phyloP scores from a whole-genome alignment of 2,113 vertebrate genomes.

The Canis aureus region DNA sequence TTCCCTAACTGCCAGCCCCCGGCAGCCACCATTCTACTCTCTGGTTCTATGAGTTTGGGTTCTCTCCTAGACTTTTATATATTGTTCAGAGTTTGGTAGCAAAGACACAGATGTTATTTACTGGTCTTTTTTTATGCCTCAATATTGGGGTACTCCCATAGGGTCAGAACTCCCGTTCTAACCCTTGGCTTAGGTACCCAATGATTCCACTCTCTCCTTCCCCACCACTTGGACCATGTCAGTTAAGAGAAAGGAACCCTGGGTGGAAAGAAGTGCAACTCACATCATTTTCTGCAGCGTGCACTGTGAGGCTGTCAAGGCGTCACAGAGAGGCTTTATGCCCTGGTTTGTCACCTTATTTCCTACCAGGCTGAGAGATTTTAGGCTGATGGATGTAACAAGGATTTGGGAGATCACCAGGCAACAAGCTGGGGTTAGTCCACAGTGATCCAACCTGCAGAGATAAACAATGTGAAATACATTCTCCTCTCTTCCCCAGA shows the following conservation, averaged over 20 bases:
- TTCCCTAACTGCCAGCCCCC: not conserved
- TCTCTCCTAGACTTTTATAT: not conserved
- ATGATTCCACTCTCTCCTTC: too few relatives aligned
- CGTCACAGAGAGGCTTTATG: not conserved
- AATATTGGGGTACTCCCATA: not conserved
- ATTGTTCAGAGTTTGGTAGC: not conserved
- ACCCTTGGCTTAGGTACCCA: not conserved
- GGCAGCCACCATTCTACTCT: not conserved
- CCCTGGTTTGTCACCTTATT: not conserved
- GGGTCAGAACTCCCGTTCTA: not conserved
- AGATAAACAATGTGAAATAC: accelerated
- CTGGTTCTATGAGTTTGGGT: not conserved
- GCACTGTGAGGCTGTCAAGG: not conserved
- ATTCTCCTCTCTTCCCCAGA: accelerated
- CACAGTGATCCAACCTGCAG: constrained; percentile 64
- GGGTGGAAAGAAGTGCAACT: not conserved
- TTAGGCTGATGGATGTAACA: not conserved
- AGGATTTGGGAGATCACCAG: not conserved
- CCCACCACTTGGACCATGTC: accelerated
- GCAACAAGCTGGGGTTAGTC: not conserved
- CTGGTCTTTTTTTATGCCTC: too few relatives aligned
- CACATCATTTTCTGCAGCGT: constrained; percentile 10
- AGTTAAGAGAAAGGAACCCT: not conserved
- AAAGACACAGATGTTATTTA: not conserved
- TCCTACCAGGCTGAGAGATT: constrained; percentile 24